Base-by-base conservation (phyloP, 2,888 invertebrate species). In the Oscheius sp. region DNA sequence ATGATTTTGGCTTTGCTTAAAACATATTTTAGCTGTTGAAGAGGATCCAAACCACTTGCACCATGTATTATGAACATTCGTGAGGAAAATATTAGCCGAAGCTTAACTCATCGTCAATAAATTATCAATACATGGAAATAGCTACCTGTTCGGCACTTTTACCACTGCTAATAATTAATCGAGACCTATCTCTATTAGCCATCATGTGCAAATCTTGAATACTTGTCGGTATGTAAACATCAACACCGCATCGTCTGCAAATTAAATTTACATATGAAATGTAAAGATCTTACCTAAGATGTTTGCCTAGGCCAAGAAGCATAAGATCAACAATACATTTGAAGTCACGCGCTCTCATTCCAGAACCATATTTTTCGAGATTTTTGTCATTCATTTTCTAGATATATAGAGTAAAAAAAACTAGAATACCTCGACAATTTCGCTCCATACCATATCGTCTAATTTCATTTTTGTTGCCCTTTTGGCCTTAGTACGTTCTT, bases 221-320 rank as follows among this genome's bases (percentile, higher is more conserved):
- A n/a, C 12, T 33, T 20, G 8, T 45, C 0, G 62, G 62, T 5
- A 62, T 24, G 12, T 33, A 33, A 2, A 49, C 49, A 4, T 62
- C 47, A 2, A 26, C 62, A 17, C 62, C 62, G 22, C 44, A 33
- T 2, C 62, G 28, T 47, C 62, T 57, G 41, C 5, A 57, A 38
- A 20, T 14, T 9, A 36, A 28, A 17, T 20, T n/a, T 44, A 9
- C 1, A 30, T 63, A 8, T 2, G 36, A 49, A 50, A 32, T n/a
- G 5, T 17, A 20, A 50, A 2, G 30, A 6, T 14, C 26, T 1
- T 36, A 74, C 68, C 74, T 67, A 41, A 77, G 50, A 50, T 70
- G 45, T 41, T 75, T 75, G 38, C 77, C 77, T 22, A 77, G 69
- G 4, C 77, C 77, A 0, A 65, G 45, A n/a, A 77, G 71, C 77